Base-by-base conservation (phyloP, 2,797 vertebrate genomes). In the Acipenser ruthenus region DNA sequence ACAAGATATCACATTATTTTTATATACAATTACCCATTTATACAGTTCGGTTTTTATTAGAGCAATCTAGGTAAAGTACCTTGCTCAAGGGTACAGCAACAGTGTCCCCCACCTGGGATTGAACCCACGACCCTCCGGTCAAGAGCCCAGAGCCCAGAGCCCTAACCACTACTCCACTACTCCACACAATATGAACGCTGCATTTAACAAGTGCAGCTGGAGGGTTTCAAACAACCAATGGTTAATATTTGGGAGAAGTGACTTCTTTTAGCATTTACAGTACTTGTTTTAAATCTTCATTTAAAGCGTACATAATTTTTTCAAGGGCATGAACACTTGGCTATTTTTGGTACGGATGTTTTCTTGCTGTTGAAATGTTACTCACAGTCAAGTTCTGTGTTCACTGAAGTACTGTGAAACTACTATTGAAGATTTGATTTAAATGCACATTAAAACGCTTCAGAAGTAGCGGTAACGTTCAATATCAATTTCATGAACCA, bases 341-440 rank as follows among this genome's bases (percentile, higher is more conserved):
- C 12, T n/a, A 58, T 10, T 58, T 58, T 11, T 11, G 6, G 55
- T 58, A 8, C 10, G 11, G 6, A 11, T 58, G 55, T 7, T 58
- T 58, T 58, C 13, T 6, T 58, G 55, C 7, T 59, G 67, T 60
- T 63, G n/a, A 58, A 71, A 69, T 67, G 58, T 62, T 69, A 65
- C 53, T 73, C 60, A 67, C 48, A 67, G 65, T 71, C 60, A 10
- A 1, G 55, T 66, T 51, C 68, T 71, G 67, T 67, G 13, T 58
- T 58, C 55, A 6, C 9, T n/a, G 12, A 11, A 3, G 12, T 58
- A 58, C 9, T 58, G 55, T 58, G 12, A 58, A 58, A 58, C 12
- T 13, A 15, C 55, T 58, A 6, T n/a, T 37, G 23, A 37, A 37
- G 23, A 37, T 37, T 37, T 37, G 23, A 37, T 11, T 58, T 58